Evolutionary conservation across 23 tunicate species (phyloP).

Genomic region (Ciona savignyi): DNA sequence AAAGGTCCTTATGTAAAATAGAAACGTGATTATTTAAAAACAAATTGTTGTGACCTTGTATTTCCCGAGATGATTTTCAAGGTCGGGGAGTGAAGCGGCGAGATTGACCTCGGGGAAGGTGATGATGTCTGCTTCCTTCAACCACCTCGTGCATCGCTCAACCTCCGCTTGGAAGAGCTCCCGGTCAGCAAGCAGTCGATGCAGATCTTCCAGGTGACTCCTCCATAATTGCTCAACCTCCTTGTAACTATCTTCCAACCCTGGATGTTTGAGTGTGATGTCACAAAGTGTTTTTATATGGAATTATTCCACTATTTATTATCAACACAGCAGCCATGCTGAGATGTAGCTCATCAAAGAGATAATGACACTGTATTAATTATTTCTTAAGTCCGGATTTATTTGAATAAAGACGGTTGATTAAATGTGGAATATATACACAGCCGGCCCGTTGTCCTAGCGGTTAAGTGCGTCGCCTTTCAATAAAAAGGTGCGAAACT

Average conservation of each 20-base stretch:
- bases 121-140: slow-evolving; percentile 94
- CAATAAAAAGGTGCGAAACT: no score
- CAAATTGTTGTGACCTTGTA: slow-evolving; percentile 33
- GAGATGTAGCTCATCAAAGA: no score
- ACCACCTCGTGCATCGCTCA: slow-evolving; percentile 82
- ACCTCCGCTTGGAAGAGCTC: slow-evolving; percentile 91
- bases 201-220: slow-evolving; percentile 48
- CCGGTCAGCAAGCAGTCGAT: slow-evolving; percentile 57
- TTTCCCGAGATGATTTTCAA: slow-evolving; percentile 63
- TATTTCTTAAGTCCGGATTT: no score
- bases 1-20: no score
- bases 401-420: no score
- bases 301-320: background rate
- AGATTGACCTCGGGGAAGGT: slow-evolving; percentile 83
- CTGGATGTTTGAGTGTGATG: slow-evolving; percentile 11
- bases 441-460: no score
- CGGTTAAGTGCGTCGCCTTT: no score
- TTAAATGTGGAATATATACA: no score
- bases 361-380: no score
- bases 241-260: slow-evolving; percentile 50
- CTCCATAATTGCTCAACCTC: slow-evolving; percentile 80
- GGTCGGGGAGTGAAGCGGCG: slow-evolving; percentile 70
- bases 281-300: background rate
- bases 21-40: background rate
- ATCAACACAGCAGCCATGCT: no score